Percentiles rank a stretch among this genome's conserved stretches.
Conservation (phyloP, 2,888 invertebrate genomes). For the Auanema sp. region DNA sequence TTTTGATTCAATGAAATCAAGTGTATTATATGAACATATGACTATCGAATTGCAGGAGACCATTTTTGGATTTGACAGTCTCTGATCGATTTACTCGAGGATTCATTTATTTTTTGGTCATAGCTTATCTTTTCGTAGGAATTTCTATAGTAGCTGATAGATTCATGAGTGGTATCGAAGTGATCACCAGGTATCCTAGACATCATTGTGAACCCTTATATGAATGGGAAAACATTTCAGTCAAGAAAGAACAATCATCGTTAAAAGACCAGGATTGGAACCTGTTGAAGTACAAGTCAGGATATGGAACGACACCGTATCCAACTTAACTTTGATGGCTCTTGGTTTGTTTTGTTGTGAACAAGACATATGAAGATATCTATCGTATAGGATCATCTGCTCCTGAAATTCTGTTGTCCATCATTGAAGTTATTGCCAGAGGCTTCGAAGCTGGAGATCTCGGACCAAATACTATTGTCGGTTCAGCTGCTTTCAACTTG, state of each 20-base stretch:
- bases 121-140: slow-evolving; percentile 94
- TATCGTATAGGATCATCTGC: slow-evolving; percentile 79
- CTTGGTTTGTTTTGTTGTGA: slow-evolving; percentile 66
- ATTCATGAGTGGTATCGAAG: slow-evolving; percentile 99
- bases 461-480: slow-evolving; percentile 97
- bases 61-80: slow-evolving; percentile 56
- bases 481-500: slow-evolving; percentile 96
- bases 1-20: no score
- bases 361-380: neutral
- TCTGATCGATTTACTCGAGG: slow-evolving; percentile 71
- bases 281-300: slow-evolving; percentile 82
- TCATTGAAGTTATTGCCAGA: slow-evolving; percentile 90
- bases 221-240: slow-evolving; percentile 44
- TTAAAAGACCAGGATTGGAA: slow-evolving; percentile 85
- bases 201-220: no score
- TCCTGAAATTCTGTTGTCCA: slow-evolving; percentile 93
- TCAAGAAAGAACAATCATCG: slow-evolving; percentile 87
- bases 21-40: neutral
- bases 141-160: slow-evolving; percentile 97
- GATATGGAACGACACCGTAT: slow-evolving; percentile 99
- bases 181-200: slow-evolving; percentile 80
- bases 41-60: slow-evolving; percentile 56
- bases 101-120: slow-evolving; percentile 81
- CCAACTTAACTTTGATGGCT: slow-evolving; percentile 97
- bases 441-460: slow-evolving; percentile 92